Evolutionary conservation across 1,140 invertebrate species (phyloP), one percentile per base, ranked within the genome.

Genomic region (Trypoxylus dichotomus): DNA sequence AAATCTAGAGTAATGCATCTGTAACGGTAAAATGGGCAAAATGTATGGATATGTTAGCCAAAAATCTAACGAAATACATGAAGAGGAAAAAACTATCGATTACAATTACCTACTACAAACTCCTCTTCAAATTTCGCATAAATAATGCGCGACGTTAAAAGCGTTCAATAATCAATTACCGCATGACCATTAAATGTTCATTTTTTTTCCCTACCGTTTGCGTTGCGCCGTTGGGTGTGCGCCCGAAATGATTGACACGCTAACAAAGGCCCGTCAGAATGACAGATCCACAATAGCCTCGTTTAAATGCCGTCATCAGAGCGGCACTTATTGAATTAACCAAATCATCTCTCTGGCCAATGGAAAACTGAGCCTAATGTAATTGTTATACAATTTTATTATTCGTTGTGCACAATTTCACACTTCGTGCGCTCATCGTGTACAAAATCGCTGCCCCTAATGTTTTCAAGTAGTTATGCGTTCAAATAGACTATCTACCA

Each of bases 241-340:
- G 74, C 60, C 63, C 25, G 74, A 63, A 71, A 68, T 78, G 77
- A 78, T 78, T 78, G 77, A 78, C 77, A 75, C 43, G 54, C 24
- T 63, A 78, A 78, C 77, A 78, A 78, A 78, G 60, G 74, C 77
- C 43, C 71, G 77, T 68, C 77, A 78, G 60, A 73, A 60, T 78
- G 77, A 78, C 77, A 76, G 77, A 43, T 43, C 71, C 74, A 78
- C 77, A 78, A 78, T 68, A 71, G 60, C 37, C n/a, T 58, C 27
- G 29, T 43, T 47, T 43, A 76, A 71, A 78, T 78, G 77, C 72
- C 77, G 74, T 75, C 71, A 78, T 76, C 77, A 72, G 74, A 78
- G 47, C 77, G 74, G 74, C 74, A 75, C 74, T 77, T 60, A 77
- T 77, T 74, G 77, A 75, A 78, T 75, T 78, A 76, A 63, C 43